Evolutionary conservation across 2,113 vertebrate species (phyloP), one percentile per base, ranked within the genome.

Genomic region (Gopherus evgoodei): DNA sequence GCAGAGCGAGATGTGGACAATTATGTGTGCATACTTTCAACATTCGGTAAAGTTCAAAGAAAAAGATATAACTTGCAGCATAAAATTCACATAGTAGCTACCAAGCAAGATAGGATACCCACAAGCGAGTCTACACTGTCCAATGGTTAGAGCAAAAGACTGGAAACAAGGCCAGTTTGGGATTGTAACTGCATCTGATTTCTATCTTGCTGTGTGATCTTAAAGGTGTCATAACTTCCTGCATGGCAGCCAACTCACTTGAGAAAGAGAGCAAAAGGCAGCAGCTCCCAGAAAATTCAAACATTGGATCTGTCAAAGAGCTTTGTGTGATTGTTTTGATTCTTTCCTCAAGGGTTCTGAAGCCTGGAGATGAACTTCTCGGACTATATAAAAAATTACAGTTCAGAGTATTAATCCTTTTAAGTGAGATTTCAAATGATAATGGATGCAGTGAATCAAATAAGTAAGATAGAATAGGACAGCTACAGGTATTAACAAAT

Each of bases 381-480:
- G 83, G 89, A 93, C 82, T 27, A 80, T 54, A 92, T 25, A 11
- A 59, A 49, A 89, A 49, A 93, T 93, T 54, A 88, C 87, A 84
- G 87, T 88, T 96, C 90, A 95, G 93, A 91, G 94, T 91, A 84
- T 91, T 93, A 89, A 88, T 88, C 94, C 92, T 93, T 96, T 89
- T 89, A 94, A 93, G 16, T 4, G 84, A 91, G 95, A 85, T 90
- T 97, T 96, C 92, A 97, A 89, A 96, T 81, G 94, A 84, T 92
- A 89, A 89, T 87, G 65, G 93, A 92, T 62, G 82, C 1, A 0
- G 65, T 69, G 86, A 54, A 93, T 92, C 94, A 94, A 91, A 95
- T 9, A 50, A 95, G 94, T 91, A 86, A 79, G 84, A 95, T 69
- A 76, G 59, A 96, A 75, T 31, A 75, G 83, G 86, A 94, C 78